Evolutionary conservation across 2,113 vertebrate species (phyloP).

Genomic region (Periophthalmus modestus): DNA sequence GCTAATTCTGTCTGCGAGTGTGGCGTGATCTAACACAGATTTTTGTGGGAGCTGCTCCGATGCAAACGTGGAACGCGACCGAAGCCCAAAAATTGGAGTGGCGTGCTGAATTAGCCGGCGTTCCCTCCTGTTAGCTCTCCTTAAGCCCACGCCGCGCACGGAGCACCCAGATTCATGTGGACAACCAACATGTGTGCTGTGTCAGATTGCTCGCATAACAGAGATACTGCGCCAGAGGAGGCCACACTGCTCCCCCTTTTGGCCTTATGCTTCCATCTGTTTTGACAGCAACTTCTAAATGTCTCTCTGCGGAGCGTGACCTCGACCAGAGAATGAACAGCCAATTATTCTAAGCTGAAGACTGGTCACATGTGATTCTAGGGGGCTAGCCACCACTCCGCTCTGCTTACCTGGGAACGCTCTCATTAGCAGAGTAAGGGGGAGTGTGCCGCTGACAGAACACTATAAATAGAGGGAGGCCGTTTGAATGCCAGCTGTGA

Average conservation of each 20-base stretch:
- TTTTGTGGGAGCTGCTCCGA: conserved; percentile 56
- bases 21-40: conserved; percentile 69
- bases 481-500: conserved; percentile 56
- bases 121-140: conserved; percentile 36
- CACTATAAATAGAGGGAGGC: conserved; percentile 66
- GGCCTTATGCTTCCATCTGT: conserved; percentile 58
- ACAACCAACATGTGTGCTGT: conserved; percentile 64
- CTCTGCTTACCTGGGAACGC: conserved; percentile 63
- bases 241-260: conserved; percentile 45
- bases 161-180: conserved; percentile 59
- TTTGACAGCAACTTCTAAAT: conserved; percentile 56
- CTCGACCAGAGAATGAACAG: conserved; percentile 41
- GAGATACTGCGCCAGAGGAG: conserved; percentile 63
- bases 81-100: conserved; percentile 32
- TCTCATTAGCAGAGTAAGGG: conserved; percentile 57
- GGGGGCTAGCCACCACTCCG: conserved; percentile 26
- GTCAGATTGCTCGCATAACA: conserved; percentile 69
- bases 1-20: conserved; percentile 79
- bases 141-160: conserved; percentile 47
- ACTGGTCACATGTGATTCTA: conserved; percentile 16
- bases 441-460: conserved; percentile 59
- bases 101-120: conserved; percentile 47
- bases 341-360: conserved; percentile 56
- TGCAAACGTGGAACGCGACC: conserved; percentile 45
- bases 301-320: conserved; percentile 54